Evolutionary conservation across 2,797 vertebrate species (phyloP).

Genomic region (Paguma larvata): DNA sequence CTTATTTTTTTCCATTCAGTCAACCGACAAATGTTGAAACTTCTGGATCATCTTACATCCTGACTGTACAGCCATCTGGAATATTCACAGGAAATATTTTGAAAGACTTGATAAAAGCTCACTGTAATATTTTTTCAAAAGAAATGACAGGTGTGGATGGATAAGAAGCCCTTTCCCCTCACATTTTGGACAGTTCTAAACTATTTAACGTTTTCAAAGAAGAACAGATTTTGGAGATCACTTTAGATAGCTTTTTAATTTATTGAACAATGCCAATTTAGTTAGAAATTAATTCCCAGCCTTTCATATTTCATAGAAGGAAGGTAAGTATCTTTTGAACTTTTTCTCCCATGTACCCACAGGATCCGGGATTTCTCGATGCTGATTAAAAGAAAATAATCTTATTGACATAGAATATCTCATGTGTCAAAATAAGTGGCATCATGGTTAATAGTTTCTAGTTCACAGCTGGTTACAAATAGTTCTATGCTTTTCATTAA

Average conservation of each 20-base stretch:
- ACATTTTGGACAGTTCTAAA: background rate
- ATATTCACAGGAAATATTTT: constrained; percentile 22
- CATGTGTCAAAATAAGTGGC: background rate
- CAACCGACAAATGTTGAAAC: background rate
- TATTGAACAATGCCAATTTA: background rate
- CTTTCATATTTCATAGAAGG: background rate
- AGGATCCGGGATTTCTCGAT: background rate
- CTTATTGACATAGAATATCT: background rate
- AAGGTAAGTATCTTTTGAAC: background rate
- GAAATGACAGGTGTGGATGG: background rate
- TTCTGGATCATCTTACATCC: background rate
- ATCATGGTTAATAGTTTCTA: background rate
- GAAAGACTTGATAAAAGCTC: background rate
- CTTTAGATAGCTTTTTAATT: background rate
- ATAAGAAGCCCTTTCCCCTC: background rate
- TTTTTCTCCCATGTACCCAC: background rate
- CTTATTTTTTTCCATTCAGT: background rate
- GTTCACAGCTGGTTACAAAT: background rate
- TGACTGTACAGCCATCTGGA: background rate
- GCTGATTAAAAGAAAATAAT: background rate
- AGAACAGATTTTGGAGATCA: background rate
- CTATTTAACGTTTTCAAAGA: background rate
- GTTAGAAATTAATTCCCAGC: constrained; percentile 1
- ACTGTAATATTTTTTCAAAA: background rate
- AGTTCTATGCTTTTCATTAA: background rate